Percentiles rank a stretch among this genome's conserved stretches.
phyloP scores from a whole-genome alignment of 2,888 invertebrate species.

The Diarsia brunnea region DNA sequence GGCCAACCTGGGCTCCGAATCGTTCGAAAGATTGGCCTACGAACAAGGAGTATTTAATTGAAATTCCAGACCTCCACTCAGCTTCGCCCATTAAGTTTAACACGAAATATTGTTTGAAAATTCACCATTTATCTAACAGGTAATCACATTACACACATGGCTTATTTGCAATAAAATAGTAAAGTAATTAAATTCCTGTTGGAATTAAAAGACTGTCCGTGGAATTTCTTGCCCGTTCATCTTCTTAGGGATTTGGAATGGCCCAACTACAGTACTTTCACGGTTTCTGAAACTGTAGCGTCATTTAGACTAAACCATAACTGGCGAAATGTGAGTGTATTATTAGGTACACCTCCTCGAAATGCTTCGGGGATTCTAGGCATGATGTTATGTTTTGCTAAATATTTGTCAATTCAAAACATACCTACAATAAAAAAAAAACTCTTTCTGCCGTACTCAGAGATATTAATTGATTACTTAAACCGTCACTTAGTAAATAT shows the following conservation, averaged over 20 bases:
- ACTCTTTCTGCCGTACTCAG: no score
- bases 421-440: not conserved
- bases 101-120: not conserved
- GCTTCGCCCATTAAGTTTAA: not conserved
- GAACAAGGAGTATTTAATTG: not conserved
- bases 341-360: no score
- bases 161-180: not conserved
- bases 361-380: no score
- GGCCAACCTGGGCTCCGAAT: no score
- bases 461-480: no score
- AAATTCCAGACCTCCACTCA: not conserved
- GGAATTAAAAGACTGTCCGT: not conserved
- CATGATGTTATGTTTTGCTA: no score
- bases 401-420: not conserved
- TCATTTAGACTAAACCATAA: no score
- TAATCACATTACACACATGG: not conserved
- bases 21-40: no score
- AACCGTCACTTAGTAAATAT: no score
- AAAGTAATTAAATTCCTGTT: not conserved
- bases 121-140: not conserved
- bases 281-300: not conserved
- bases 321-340: no score
- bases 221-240: not conserved
- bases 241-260: not conserved
- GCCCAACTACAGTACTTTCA: not conserved